Percentiles rank a stretch among this genome's conserved stretches.
Evolutionary conservation across 2,888 invertebrate genomes (phyloP).

Genomic region (Salticus scenicus): DNA sequence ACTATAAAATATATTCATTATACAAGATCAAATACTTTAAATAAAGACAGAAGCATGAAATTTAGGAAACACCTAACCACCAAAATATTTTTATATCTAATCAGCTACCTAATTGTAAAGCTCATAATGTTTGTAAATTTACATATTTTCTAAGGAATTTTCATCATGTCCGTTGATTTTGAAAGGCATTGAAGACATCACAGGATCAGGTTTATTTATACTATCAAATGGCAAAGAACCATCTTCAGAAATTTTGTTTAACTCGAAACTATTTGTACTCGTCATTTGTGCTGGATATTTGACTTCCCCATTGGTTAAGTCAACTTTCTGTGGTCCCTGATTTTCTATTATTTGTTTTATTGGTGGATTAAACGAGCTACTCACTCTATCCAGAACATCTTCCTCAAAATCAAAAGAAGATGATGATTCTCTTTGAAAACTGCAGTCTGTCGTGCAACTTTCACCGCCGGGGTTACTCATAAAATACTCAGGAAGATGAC

Average conservation of each 20-base stretch:
- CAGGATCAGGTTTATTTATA: not conserved
- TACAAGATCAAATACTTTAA: too few species aligned
- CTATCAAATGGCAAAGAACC: too few species aligned
- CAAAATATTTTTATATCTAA: too few species aligned
- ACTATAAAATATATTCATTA: too few species aligned
- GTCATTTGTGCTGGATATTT: not conserved
- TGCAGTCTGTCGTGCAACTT: not conserved
- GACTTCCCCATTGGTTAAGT: not conserved
- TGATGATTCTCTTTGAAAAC: not conserved
- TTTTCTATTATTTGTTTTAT: not conserved
- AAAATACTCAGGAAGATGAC: conserved; percentile 53
- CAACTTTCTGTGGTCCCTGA: not conserved
- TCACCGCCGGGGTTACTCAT: conserved; percentile 31
- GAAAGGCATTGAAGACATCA: not conserved
- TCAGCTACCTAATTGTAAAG: too few species aligned
- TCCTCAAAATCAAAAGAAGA: not conserved
- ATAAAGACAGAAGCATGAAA: too few species aligned
- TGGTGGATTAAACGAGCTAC: not conserved
- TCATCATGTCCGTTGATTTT: not conserved
- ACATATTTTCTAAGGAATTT: too few species aligned
- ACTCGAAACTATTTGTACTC: too few species aligned
- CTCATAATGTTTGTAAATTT: too few species aligned
- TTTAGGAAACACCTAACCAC: too few species aligned
- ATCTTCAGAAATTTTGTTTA: too few species aligned
- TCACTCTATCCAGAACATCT: not conserved